Evolutionary conservation across 2,797 vertebrate species (phyloP).

Genomic region (Pipistrellus kuhlii): DNA sequence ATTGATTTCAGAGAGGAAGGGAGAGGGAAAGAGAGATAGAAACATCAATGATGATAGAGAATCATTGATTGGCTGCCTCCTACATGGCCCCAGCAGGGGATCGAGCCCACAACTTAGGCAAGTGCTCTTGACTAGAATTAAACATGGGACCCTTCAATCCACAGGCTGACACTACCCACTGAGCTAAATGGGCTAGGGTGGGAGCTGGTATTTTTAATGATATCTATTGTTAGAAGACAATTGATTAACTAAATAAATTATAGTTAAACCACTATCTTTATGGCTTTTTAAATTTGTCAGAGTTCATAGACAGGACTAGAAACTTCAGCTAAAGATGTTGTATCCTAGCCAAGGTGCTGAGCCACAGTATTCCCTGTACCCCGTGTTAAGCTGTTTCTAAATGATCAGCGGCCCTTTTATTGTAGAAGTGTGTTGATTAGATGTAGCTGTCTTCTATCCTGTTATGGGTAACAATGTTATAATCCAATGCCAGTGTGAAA

Average conservation of each 20-base stretch:
- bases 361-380: not conserved
- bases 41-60: too few species aligned
- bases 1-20: too few species aligned
- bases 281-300: slow-evolving; percentile 13
- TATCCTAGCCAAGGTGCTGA: not conserved
- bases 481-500: too few species aligned
- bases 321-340: not conserved
- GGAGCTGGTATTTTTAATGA: not conserved
- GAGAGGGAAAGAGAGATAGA: too few species aligned
- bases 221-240: slow-evolving; percentile 53
- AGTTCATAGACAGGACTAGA: not conserved
- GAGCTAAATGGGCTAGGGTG: too few species aligned
- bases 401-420: too few species aligned
- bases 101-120: too few species aligned
- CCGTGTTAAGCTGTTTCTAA: not conserved
- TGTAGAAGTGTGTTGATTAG: not conserved
- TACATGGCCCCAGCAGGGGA: too few species aligned
- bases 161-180: too few species aligned
- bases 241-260: not conserved
- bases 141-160: too few species aligned
- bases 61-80: too few species aligned
- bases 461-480: not conserved
- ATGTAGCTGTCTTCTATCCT: not conserved
- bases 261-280: not conserved
- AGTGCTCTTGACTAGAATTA: too few species aligned